Percentiles rank a stretch among this genome's conserved stretches.
These are phyloP conservation scores for Lytechinus variegatus DNA, from an alignment of 35 echinoderm and acorn worm genomes.

Conservation along the genomic window DNA sequence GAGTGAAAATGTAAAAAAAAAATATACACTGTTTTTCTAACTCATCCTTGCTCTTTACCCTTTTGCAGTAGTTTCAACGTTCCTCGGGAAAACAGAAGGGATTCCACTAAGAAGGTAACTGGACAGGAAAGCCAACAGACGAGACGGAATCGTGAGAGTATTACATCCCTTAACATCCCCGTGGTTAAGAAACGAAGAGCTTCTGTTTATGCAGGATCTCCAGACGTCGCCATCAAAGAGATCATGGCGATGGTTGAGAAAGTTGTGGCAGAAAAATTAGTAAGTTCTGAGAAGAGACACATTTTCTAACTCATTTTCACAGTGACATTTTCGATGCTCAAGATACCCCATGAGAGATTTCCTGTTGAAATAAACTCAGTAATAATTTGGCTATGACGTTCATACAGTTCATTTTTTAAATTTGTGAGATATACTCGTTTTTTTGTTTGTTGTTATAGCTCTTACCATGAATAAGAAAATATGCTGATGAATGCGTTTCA, in stretches of 20 bases:
- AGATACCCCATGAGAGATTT: too few species aligned
- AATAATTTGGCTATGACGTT: too few species aligned
- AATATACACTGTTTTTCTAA: too few species aligned
- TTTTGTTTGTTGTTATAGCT: too few species aligned
- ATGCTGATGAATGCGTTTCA: too few species aligned
- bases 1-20: too few species aligned
- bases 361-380: too few species aligned
- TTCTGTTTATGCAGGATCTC: background rate
- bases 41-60: background rate
- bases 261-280: constrained; percentile 9
- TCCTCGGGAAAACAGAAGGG: background rate
- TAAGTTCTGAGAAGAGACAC: background rate
- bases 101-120: background rate
- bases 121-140: background rate
- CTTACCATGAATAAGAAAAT: too few species aligned
- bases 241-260: constrained; percentile 22
- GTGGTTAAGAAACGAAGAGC: background rate
- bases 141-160: background rate
- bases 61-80: background rate
- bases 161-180: background rate
- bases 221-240: constrained; percentile 8
- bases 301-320: too few species aligned
- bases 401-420: too few species aligned
- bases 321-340: too few species aligned
- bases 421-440: too few species aligned